phyloP scores from a whole-genome alignment of 2,113 vertebrate genomes.

The rat (Rattus norvegicus) region DNA sequence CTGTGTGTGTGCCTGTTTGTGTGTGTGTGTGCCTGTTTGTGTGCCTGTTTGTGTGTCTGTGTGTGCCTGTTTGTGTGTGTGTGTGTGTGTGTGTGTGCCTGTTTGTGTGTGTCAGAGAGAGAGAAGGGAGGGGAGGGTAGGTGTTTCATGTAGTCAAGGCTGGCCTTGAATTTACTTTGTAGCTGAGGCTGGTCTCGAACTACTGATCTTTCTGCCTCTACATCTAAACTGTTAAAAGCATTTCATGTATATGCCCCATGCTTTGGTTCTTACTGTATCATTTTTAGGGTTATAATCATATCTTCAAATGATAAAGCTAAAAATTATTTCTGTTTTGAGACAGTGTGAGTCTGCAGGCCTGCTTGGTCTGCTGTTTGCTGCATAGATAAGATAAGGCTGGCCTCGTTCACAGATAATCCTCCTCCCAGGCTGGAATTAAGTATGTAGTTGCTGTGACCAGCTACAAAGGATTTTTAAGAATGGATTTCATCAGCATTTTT shows the following conservation, averaged over 20 bases:
- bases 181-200: background rate
- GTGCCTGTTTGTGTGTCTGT: background rate
- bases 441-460: no score
- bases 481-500: slow-evolving; percentile 16
- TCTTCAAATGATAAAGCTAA: slow-evolving; percentile 17
- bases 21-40: no score
- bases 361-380: background rate
- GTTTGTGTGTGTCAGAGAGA: background rate
- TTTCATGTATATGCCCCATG: background rate
- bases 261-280: background rate
- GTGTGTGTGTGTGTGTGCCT: no score
- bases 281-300: slow-evolving; percentile 3
- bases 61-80: no score
- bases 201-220: background rate
- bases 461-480: slow-evolving; percentile 34
- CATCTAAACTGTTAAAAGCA: background rate
- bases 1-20: no score
- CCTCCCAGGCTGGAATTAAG: background rate
- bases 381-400: background rate
- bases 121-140: no score
- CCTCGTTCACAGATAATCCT: background rate
- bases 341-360: background rate
- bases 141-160: no score
- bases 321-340: background rate
- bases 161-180: background rate